Base-by-base conservation (phyloP, 2,113 vertebrate genomes). In the Tetraodon nigroviridis region DNA sequence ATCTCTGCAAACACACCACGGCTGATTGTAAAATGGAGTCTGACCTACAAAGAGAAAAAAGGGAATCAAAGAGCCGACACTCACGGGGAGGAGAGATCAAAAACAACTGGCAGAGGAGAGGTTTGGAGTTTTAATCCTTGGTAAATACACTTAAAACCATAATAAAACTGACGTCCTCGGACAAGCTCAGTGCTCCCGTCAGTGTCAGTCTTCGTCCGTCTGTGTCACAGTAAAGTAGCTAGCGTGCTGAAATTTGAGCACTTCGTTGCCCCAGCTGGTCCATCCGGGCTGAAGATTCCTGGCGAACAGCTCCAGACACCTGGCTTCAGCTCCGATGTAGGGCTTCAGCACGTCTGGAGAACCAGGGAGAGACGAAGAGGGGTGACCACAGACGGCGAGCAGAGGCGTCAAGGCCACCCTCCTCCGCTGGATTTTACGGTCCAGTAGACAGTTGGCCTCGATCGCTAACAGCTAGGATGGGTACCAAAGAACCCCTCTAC, bases 211-310 rank as follows among this genome's bases (percentile, higher is more conserved):
- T 3, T 75, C 62, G 2, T 75, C 66, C 1, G 51, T n/a, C 6
- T 83, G 64, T 7, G 79, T 78, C 56, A 79, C 17, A 45, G 77
- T 83, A 68, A 90, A 92, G 71, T 95, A 98, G 75, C 91, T 93
- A 10, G 86, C 15, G 8, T 95, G 95, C 78, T 99, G 97, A 70
- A 96, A 97, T 87, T 95, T 95, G 60, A 99, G 89, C 66, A 95
- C 97, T 84, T 99, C 95, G 1, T 99, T 99, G 69, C 96, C 97
- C 96, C 97, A 99, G 78, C 96, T 96, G 65, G 93, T 95, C 94
- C 96, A 99, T 22, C 93, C 95, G 0, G 93, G 92, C 67, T 94
- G 95, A 14, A 99, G 92, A 82, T 82, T 94, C 64, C 95, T 90
- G 69, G 97, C 96, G 82, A 99, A 99, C 82, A 97, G 75, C 84